Evolutionary conservation across 2,797 vertebrate genomes (phyloP).

Genomic region (Lagorchestes hirsutus): DNA sequence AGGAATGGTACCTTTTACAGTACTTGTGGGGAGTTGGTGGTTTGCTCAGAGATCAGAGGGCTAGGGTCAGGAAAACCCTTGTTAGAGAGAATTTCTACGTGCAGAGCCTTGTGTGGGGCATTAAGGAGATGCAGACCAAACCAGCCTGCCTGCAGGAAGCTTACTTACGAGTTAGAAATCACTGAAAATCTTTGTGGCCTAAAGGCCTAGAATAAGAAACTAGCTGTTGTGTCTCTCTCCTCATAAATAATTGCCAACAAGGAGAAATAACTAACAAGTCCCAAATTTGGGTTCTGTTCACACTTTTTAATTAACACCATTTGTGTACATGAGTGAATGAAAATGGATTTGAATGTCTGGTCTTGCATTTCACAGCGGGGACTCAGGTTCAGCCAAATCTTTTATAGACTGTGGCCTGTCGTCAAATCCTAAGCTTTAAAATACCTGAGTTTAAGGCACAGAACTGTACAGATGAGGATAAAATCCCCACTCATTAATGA

Average conservation of each 20-base stretch:
- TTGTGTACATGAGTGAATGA: background rate
- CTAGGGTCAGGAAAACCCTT: background rate
- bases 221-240: fast-evolving
- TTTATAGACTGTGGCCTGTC: background rate
- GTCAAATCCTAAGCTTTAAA: background rate
- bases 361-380: slow-evolving; percentile 14
- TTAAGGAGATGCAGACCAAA: background rate
- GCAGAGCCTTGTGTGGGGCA: background rate
- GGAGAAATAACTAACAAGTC: background rate
- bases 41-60: background rate
- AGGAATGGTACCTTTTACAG: background rate
- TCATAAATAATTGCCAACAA: background rate
- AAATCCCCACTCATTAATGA: background rate
- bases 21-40: background rate
- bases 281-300: background rate
- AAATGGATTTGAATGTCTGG: background rate
- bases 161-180: background rate
- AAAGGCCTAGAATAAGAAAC: background rate
- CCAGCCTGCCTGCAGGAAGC: background rate
- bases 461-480: background rate
- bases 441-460: background rate
- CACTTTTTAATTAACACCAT: background rate
- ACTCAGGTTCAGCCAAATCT: background rate
- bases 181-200: background rate
- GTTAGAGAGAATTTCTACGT: background rate